Evolutionary conservation across 2,888 invertebrate species (phyloP).

Genomic region (Nephrotoma appendiculata): DNA sequence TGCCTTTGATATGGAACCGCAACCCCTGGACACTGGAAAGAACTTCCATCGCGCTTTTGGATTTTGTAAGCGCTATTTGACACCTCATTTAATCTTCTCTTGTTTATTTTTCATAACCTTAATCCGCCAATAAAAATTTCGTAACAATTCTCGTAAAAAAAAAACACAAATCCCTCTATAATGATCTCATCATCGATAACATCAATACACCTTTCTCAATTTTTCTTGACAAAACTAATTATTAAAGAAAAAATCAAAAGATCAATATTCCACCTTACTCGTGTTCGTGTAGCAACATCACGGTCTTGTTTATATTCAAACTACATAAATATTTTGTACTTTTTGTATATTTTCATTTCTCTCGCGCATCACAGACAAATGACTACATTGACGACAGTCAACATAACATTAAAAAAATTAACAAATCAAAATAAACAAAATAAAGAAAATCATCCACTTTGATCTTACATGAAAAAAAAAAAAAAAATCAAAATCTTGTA

Average conservation of each 20-base stretch:
- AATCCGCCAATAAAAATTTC: background rate
- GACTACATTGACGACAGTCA: background rate
- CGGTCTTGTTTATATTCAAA: background rate
- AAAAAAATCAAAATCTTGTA: background rate
- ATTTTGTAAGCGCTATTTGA: too few species aligned
- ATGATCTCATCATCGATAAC: background rate
- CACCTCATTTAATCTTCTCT: too few species aligned
- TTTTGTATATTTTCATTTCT: background rate
- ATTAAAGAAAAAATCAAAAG: background rate
- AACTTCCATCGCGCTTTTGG: too few species aligned
- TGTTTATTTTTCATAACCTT: background rate
- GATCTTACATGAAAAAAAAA: background rate
- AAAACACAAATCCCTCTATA: background rate
- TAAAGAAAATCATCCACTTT: background rate
- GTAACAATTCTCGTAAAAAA: background rate
- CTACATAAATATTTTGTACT: background rate
- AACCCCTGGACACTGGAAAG: too few species aligned
- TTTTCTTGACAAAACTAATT: background rate
- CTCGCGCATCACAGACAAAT: background rate
- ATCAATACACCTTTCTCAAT: background rate
- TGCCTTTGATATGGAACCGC: too few species aligned
- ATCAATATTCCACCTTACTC: background rate
- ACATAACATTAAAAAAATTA: background rate
- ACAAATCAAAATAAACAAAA: background rate
- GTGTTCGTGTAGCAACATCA: background rate